Conservation (phyloP, 2,797 vertebrate genomes). For the Poeciliopsis turneri region DNA sequence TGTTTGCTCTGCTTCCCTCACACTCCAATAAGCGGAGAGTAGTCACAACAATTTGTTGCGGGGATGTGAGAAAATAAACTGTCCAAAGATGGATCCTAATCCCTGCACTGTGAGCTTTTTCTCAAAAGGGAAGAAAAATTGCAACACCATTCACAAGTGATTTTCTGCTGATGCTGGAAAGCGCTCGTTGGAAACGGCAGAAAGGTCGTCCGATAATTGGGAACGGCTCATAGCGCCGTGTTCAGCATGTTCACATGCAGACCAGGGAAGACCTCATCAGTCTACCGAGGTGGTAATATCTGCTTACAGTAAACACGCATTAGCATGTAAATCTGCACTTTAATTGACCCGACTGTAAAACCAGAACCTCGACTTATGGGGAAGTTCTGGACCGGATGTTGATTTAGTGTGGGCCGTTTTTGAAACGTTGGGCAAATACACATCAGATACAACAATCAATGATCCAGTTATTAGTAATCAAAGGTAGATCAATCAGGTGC, state of each 20-base stretch:
- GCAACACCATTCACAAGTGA: constrained; percentile 43
- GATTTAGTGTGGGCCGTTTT: background rate
- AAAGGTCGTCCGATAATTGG: constrained; percentile 71
- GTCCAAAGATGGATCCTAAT: constrained; percentile 52
- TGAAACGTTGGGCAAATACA: background rate
- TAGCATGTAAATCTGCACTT: constrained; percentile 40
- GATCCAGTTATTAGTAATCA: background rate
- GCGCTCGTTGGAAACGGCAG: constrained; percentile 42
- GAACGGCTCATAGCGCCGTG: constrained; percentile 55
- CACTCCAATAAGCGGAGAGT: constrained; percentile 28
- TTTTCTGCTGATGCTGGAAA: constrained; percentile 45
- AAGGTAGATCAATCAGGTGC: too few relatives aligned
- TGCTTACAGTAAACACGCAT: constrained; percentile 32
- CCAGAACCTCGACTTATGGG: constrained; percentile 43
- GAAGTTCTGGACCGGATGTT: constrained; percentile 5
- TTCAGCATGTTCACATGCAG: constrained; percentile 44
- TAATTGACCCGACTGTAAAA: constrained; percentile 69
- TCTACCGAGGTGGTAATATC: constrained; percentile 54
- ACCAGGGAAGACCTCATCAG: constrained; percentile 64
- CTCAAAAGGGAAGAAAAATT: constrained; percentile 18
- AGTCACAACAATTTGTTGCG: constrained; percentile 37
- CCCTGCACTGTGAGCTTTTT: constrained; percentile 22
- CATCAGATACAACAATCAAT: background rate
- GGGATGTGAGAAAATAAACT: constrained; percentile 31
- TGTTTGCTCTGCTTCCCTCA: constrained; percentile 35